Percentiles rank a stretch among this genome's conserved stretches.
These are phyloP conservation scores for Cromileptes altivelis DNA, from an alignment of 2,113 vertebrate genomes.

Conservation along the genomic window DNA sequence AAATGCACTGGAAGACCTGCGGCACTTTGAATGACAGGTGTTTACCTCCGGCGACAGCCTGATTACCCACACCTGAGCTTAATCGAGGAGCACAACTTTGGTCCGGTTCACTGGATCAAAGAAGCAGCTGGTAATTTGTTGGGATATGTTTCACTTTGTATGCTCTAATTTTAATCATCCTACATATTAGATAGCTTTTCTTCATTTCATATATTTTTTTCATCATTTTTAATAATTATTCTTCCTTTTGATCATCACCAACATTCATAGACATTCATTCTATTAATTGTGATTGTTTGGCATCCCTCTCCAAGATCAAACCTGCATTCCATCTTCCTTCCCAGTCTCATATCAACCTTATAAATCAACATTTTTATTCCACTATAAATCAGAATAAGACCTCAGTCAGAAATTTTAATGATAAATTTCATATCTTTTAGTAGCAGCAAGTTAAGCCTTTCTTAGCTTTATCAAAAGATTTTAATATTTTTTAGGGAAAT, in stretches of 20 bases:
- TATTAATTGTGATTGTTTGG: not conserved
- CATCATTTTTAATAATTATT: not conserved
- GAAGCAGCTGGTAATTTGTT: slow-evolving; percentile 37
- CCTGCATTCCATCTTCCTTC: not conserved
- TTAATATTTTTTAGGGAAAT: slow-evolving; percentile 3
- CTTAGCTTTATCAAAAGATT: not conserved
- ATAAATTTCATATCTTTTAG: not conserved
- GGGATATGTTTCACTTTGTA: not conserved
- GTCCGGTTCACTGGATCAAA: slow-evolving; percentile 34
- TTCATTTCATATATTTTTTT: not conserved
- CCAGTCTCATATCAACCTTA: not conserved
- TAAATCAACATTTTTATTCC: not conserved
- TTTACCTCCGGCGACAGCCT: slow-evolving; percentile 33
- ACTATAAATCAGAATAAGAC: not conserved
- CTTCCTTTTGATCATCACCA: not conserved
- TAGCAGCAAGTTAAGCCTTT: not conserved
- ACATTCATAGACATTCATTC: not conserved
- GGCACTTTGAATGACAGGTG: not conserved
- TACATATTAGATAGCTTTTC: not conserved
- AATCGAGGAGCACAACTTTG: slow-evolving; percentile 7
- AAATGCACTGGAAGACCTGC: not conserved
- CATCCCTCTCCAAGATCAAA: not conserved
- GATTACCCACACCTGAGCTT: slow-evolving; percentile 34
- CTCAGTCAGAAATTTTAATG: not conserved
- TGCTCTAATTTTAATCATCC: not conserved